Evolutionary conservation across 2,888 invertebrate species (phyloP).

Genomic region (Malacosoma neustria): DNA sequence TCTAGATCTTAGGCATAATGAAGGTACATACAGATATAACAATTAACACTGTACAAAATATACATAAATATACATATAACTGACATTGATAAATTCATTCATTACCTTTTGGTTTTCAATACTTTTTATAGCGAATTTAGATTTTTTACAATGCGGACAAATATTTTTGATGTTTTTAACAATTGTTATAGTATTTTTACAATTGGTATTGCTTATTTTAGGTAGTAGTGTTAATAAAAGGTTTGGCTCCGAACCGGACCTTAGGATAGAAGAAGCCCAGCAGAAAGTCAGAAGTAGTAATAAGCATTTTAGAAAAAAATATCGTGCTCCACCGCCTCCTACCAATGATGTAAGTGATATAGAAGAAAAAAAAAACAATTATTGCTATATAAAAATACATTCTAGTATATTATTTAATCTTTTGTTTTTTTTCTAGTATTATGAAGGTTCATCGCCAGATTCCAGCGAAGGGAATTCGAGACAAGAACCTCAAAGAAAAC

Average conservation of each 20-base stretch:
- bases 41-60: neutral
- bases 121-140: too few relatives aligned
- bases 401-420: neutral
- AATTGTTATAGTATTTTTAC: too few relatives aligned
- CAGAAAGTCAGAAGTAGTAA: slow-evolving; percentile 46
- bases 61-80: neutral
- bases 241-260: slow-evolving; percentile 85
- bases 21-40: slow-evolving; percentile 33
- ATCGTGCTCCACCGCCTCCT: slow-evolving; percentile 82
- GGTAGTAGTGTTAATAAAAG: slow-evolving; percentile 62
- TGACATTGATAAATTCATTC: neutral
- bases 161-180: too few relatives aligned
- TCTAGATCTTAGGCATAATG: slow-evolving; percentile 51
- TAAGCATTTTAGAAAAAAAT: slow-evolving; percentile 82
- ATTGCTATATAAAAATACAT: neutral
- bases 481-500: slow-evolving; percentile 69
- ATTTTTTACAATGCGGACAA: too few relatives aligned
- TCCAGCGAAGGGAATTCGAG: slow-evolving; percentile 70
- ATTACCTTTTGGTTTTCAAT: neutral
- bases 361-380: neutral
- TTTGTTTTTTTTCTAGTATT: slow-evolving; percentile 31
- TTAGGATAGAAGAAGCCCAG: slow-evolving; percentile 64
- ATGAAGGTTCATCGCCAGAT: slow-evolving; percentile 75
- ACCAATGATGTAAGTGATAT: slow-evolving; percentile 44
- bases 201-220: too few relatives aligned